phyloP scores from a whole-genome alignment of 2,797 vertebrate genomes.

The Peromyscus attwateri region DNA sequence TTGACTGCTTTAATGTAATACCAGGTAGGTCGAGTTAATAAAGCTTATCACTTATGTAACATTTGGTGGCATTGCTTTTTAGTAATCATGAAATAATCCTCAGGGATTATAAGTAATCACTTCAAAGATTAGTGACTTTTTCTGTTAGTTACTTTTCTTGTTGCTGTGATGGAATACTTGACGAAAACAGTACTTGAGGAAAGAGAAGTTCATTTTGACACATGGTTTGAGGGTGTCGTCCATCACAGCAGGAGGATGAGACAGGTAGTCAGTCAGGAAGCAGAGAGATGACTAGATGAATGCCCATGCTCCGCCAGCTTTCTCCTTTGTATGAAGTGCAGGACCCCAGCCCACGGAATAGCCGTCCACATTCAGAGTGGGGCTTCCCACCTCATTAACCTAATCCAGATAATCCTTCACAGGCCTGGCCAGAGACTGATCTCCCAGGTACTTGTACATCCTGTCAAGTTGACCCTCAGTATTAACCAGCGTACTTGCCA shows the following conservation, averaged over 20 bases:
- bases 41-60: background rate
- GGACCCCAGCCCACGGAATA: background rate
- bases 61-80: conserved; percentile 38
- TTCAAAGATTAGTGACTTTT: conserved; percentile 38
- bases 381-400: background rate
- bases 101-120: conserved; percentile 27
- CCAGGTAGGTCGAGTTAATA: conserved; percentile 49
- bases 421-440: background rate
- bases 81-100: conserved; percentile 21
- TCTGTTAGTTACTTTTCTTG: background rate
- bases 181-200: background rate
- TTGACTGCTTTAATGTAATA: conserved; percentile 46
- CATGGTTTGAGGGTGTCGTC: background rate
- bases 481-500: background rate
- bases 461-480: background rate
- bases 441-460: background rate
- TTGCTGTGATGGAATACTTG: background rate
- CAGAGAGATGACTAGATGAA: background rate
- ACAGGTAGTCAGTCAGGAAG: background rate
- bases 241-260: background rate
- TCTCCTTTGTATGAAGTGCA: background rate
- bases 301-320: background rate
- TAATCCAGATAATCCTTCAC: background rate
- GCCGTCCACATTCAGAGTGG: background rate
- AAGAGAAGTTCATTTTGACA: background rate